Evolutionary conservation across 37 sponge, comb jelly and placozoan species (phyloP), one percentile per base, ranked within the genome.

Genomic region (Amphimedon queenslandica): DNA sequence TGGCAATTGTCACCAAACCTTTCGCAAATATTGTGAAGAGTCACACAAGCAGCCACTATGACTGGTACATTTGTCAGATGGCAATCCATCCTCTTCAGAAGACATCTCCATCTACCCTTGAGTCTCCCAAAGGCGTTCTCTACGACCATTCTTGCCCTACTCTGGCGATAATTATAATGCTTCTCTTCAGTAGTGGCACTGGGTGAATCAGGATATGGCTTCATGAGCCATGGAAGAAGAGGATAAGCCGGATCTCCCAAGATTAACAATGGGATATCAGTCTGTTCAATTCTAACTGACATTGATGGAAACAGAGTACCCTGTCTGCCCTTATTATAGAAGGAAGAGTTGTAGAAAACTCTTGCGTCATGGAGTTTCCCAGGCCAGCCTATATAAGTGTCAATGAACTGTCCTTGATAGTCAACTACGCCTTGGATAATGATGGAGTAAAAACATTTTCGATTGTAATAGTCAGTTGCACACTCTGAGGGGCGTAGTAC

Each of bases 191-290:
- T 40, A 13, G 70, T 29, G 16, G 32, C 28, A 27, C 34, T 34
- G 5, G 64, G 72, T 61, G n/a, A 70, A 10, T 79, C 80, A 29
- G 77, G 43, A 38, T 76, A 83, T 0, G 72, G 69, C 38, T 76
- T 82, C 82, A 82, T 73, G 23, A 82, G 61, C 70, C 75, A 74
- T 28, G 58, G 75, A 36, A 76, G 51, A 3, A 81, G 66, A 8
- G 84, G 71, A 63, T 70, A 76, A 30, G 84, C 84, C 36, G 84
- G 84, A 70, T 83, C 84, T 29, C 84, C 84, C 30, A 83, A 53
- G 1, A 83, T 38, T 3, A 79, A 3, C 51, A 79, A 66, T 37
- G 64, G 73, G 25, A 79, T 63, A 41, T 73, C 57, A 18, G 27
- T 38, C 21, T 33, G 56, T 64, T 38, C 20, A 2, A 81, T 64